Evolutionary conservation across 2,797 vertebrate species (phyloP), one percentile per base, ranked within the genome.

Genomic region (Chaenodraco wilsoni): DNA sequence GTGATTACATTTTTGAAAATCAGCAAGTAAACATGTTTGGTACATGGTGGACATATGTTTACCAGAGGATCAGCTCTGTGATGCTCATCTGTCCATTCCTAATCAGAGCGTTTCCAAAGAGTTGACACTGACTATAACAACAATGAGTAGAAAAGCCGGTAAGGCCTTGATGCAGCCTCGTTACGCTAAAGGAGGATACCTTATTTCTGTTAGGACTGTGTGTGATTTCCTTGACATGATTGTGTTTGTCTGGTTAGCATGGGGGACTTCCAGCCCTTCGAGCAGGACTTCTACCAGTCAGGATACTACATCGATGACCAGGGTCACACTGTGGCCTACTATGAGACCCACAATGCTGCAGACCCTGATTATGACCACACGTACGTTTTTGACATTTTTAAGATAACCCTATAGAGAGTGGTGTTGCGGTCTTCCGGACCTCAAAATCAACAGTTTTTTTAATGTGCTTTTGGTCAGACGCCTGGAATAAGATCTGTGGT

Each of bases 271-370:
- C 93, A 93, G 40, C 92, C 94, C 84, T 91, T 94, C 86, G 91
- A 96, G 31, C 68, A 91, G 4, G 95, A 96, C 78, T 97, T 97
- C 90, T 97, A 96, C 87, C 95, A 95, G 55, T 96, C 96, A 63
- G 92, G 93, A 82, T 97, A 96, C 75, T 90, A 91, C 55, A 91
- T 94, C 48, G 94, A 96, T 44, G 91, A 95, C 45, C 94, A 93
- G 65, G 91, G 93, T 40, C 91, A 94, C 40, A 27, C 62, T 2
- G 81, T 27, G 15, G 88, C 56, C 23, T 86, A 72, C 73, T 83
- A 76, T 2, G 44, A 72, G 16, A 4, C 14, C 10, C 61, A 76
- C 9, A 17, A 58, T 15, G 19, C 69, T 31, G 4, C 44, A 14
- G 55, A 11, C 54, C 59, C 48, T 16, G 27, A 5, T n/a, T 74